phyloP scores from a whole-genome alignment of 1,140 invertebrate genomes.

The Metopolophium dirhodum region DNA sequence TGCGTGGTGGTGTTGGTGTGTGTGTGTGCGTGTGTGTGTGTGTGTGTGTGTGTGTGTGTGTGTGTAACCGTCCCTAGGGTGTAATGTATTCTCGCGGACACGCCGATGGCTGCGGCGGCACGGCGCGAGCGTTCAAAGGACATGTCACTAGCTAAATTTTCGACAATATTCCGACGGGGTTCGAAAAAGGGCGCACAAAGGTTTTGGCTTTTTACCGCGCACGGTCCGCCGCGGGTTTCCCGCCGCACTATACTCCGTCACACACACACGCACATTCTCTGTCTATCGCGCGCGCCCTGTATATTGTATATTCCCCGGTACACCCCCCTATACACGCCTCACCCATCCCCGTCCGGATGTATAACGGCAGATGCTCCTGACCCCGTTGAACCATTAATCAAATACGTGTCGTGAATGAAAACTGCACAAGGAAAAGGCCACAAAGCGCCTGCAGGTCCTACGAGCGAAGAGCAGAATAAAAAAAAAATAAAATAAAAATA shows the following conservation, averaged over 20 bases:
- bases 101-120: conserved; percentile 8
- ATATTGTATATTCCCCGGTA: background rate
- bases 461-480: conserved; percentile 15
- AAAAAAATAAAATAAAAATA: background rate
- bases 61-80: conserved; percentile 10
- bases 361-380: conserved; percentile 56
- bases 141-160: conserved; percentile 53
- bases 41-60: background rate
- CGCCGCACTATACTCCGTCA: background rate
- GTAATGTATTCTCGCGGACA: conserved; percentile 54
- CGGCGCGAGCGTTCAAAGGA: conserved; percentile 49
- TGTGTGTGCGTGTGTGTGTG: background rate
- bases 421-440: conserved; percentile 55
- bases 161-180: conserved; percentile 53
- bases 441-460: conserved; percentile 6
- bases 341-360: background rate
- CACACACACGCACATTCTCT: background rate
- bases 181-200: conserved; percentile 48
- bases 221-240: background rate
- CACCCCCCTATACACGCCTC: background rate
- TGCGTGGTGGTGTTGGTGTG: background rate
- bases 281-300: background rate
- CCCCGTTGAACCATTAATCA: conserved; percentile 57
- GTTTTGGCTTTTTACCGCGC: conserved; percentile 51
- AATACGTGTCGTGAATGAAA: conserved; percentile 57